phyloP scores from a whole-genome alignment of 2,113 vertebrate species.

The Nothobranchius furzeri region DNA sequence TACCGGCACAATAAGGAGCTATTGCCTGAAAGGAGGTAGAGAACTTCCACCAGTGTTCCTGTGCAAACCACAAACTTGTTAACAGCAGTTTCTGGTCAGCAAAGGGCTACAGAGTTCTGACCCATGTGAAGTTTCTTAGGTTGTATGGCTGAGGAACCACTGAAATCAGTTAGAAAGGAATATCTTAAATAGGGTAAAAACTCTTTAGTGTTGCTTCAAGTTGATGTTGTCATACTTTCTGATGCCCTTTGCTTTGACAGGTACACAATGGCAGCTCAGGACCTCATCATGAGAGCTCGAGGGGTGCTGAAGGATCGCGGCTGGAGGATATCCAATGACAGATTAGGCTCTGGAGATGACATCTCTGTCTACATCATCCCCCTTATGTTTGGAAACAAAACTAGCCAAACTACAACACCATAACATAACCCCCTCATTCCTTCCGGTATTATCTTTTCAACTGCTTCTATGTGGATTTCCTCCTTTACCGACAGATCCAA shows the following conservation, averaged over 20 bases:
- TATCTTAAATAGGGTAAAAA: too few species aligned
- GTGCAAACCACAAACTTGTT: too few species aligned
- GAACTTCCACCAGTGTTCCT: too few species aligned
- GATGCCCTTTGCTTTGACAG: slow-evolving; percentile 66
- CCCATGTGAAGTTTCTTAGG: too few species aligned
- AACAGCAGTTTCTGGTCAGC: too few species aligned
- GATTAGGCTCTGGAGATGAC: slow-evolving; percentile 95
- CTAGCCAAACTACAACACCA: slow-evolving; percentile 46
- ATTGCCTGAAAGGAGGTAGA: too few species aligned
- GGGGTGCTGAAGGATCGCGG: slow-evolving; percentile 94
- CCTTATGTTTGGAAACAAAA: slow-evolving; percentile 87
- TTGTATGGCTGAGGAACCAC: too few species aligned
- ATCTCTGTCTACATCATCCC: slow-evolving; percentile 98
- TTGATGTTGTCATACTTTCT: not conserved
- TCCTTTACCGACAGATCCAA: slow-evolving; percentile 16
- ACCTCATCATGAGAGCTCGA: slow-evolving; percentile 93
- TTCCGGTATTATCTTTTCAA: slow-evolving; percentile 30
- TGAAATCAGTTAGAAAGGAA: too few species aligned
- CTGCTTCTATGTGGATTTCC: slow-evolving; percentile 39
- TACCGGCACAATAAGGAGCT: too few species aligned
- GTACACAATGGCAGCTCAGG: slow-evolving; percentile 96
- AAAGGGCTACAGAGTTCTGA: too few species aligned
- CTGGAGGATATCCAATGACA: slow-evolving; percentile 95
- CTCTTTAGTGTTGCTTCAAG: not conserved
- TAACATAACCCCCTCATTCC: slow-evolving; percentile 14